Evolutionary conservation across 2,113 vertebrate species (phyloP).

Genomic region (Megatriorchis doriae): DNA sequence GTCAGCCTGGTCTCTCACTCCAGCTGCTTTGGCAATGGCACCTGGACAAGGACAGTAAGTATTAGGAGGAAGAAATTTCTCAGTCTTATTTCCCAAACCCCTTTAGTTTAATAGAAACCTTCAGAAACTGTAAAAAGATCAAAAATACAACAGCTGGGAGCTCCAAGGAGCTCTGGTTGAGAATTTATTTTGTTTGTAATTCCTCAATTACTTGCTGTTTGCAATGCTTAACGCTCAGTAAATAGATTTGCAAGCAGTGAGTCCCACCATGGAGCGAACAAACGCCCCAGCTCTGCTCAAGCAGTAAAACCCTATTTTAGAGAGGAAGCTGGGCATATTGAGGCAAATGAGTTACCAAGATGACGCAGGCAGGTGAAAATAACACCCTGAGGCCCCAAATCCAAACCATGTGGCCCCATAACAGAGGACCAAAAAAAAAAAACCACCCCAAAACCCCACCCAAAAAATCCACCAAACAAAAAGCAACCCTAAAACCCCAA

Average conservation of each 20-base stretch:
- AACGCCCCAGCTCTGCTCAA: fast-evolving
- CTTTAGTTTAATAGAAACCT: not conserved
- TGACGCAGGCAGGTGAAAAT: not conserved
- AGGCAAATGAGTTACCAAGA: not conserved
- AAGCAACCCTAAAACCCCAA: not conserved
- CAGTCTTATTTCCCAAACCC: not conserved
- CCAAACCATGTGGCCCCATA: not conserved
- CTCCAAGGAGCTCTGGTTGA: not conserved
- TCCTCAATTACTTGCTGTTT: not conserved
- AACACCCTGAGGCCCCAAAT: not conserved
- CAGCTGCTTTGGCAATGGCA: slow-evolving; percentile 88
- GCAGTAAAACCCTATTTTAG: not conserved
- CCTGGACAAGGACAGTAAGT: slow-evolving; percentile 69
- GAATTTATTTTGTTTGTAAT: not conserved
- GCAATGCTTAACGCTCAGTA: not conserved
- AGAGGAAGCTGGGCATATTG: not conserved
- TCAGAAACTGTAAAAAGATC: not conserved
- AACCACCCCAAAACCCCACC: no score
- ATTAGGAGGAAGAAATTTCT: not conserved
- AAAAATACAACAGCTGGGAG: not conserved
- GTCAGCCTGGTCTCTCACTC: slow-evolving; percentile 67
- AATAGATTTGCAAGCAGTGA: not conserved
- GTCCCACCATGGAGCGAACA: fast-evolving
- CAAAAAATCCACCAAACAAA: not conserved
- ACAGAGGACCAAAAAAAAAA: not conserved